phyloP scores from a whole-genome alignment of 1,140 invertebrate genomes.

The Zelostemma sp. region DNA sequence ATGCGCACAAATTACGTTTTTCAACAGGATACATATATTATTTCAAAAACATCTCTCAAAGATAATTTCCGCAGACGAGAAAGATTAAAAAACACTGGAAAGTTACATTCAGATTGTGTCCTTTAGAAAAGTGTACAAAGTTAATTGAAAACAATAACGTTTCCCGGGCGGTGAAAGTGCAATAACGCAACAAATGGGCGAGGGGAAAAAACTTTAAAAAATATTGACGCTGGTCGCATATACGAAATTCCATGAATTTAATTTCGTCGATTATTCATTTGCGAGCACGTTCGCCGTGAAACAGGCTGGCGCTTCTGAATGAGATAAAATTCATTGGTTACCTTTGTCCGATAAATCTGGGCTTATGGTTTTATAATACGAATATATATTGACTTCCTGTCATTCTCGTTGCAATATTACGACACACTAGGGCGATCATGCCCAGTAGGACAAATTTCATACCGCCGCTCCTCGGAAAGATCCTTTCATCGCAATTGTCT shows the following conservation, averaged over 20 bases:
- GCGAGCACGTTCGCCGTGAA: slow-evolving; percentile 26
- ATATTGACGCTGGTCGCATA: slow-evolving; percentile 19
- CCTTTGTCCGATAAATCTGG: slow-evolving; percentile 31
- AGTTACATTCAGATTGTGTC: no score
- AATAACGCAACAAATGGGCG: slow-evolving; percentile 8
- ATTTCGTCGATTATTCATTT: slow-evolving; percentile 43
- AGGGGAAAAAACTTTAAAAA: slow-evolving; percentile 18
- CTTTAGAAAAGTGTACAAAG: no score
- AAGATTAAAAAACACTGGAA: no score
- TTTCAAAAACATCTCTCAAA: no score
- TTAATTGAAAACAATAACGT: no score
- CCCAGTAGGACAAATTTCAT: slow-evolving; percentile 20
- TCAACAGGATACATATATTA: no score
- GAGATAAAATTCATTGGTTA: slow-evolving; percentile 37
- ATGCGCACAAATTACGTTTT: no score
- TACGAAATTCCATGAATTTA: slow-evolving; percentile 37
- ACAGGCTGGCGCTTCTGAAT: slow-evolving; percentile 20
- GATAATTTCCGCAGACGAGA: no score
- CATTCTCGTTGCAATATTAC: slow-evolving; percentile 26
- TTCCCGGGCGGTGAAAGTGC: no score
- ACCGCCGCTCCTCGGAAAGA: not conserved
- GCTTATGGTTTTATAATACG: slow-evolving; percentile 38
- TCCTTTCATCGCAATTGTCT: slow-evolving; percentile 22
- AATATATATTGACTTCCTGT: slow-evolving; percentile 45
- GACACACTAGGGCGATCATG: slow-evolving; percentile 27